Evolutionary conservation across 2,113 vertebrate species (phyloP).

Genomic region (Carlito syrichta): DNA sequence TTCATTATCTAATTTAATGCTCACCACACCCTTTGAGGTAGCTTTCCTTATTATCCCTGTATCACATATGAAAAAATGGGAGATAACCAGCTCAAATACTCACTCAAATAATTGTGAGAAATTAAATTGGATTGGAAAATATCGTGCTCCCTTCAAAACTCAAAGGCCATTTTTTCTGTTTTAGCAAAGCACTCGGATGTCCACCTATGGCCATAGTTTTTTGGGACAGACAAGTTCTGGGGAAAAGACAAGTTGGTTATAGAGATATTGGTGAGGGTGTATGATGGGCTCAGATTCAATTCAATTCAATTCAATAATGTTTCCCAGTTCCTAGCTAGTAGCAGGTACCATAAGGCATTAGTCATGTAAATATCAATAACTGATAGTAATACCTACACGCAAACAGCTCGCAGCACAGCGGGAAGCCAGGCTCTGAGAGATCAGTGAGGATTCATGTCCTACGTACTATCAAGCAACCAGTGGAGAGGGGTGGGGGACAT

Average conservation of each 20-base stretch:
- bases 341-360: no score
- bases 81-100: background rate
- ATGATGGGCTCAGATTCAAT: background rate
- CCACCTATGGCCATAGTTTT: background rate
- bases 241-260: background rate
- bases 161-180: background rate
- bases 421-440: background rate
- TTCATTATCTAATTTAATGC: background rate
- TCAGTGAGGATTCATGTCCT: fast-evolving
- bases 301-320: background rate
- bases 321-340: background rate
- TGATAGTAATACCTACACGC: background rate
- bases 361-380: background rate
- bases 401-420: background rate
- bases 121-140: background rate
- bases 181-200: background rate
- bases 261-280: background rate
- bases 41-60: background rate
- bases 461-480: background rate
- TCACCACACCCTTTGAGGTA: background rate
- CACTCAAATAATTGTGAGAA: background rate
- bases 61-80: background rate
- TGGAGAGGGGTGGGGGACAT: fast-evolving
- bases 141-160: background rate
- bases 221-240: background rate